Evolutionary conservation across 2,797 vertebrate species (phyloP), one percentile per base, ranked within the genome.

Genomic region (Fringilla coelebs): DNA sequence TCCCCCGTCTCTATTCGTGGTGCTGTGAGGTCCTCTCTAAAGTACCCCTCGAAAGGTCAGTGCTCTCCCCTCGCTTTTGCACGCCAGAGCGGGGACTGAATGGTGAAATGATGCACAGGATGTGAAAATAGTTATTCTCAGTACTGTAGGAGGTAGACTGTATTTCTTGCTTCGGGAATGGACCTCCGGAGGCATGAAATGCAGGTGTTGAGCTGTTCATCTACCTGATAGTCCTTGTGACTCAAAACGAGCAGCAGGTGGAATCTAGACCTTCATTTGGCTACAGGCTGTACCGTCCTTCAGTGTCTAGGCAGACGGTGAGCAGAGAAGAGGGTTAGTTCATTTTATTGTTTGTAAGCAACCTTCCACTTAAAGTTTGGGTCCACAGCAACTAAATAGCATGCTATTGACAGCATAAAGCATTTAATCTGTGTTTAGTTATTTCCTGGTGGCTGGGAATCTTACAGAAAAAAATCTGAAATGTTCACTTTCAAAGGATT

Each of bases 1-100:
- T 46, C 34, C 38, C 11, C 6, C 0, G 22, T 7, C n/a, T 0
- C 31, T 20, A 1, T 3, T 34, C 7, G 7, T 4, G 29, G 3
- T 32, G 70, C 67, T 3, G 11, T 7, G 46, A 22, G 25, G 8
- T 52, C 13, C 6, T 15, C 43, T 11, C 32, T 24, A 0, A 57
- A 48, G 17, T 8, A 6, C 8, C 17, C 38, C 38, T 29, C 17
- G 25, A 31, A 61, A 68, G 24, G 11, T 18, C 66, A n/a, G 36
- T 22, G 60, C 38, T 60, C 16, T 79, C 16, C 55, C 28, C 29
- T 38, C 34, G 43, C 8, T 48, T 90, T 77, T 36, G 16, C 34
- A 5, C 3, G 1, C 7, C 17, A 6, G 21, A 43, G 3, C 6
- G 12, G 21, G 41, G 17, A 16, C 29, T 40, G n/a, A 63, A 48